Base-by-base conservation (phyloP, 2,888 invertebrate species). In the Steromphala cineraria region DNA sequence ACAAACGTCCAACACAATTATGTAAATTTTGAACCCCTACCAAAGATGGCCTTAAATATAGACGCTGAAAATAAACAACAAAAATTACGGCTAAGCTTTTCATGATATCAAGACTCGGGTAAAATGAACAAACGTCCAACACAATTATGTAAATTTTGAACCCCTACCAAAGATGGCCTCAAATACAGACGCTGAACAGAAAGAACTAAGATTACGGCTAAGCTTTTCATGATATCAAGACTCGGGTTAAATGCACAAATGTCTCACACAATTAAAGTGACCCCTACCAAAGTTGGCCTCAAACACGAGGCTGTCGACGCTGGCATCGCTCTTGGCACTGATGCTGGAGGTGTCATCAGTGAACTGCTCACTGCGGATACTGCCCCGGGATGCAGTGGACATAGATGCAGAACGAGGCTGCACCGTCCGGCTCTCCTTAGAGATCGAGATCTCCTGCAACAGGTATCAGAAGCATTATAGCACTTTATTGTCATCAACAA, bases 331-430 rank as follows among this genome's bases (percentile, higher is more conserved):
- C 19, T 88, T 85, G 8, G 90, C 90, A 77, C 91, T 90, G 40
- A 91, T 89, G 82, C 90, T 90, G 83, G 89, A 90, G 15, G 89
- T 90, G 81, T 91, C 91, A 46, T 91, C 91, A 5, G 87, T 87
- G 52, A 88, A 85, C 7, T 87, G 89, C 71, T 90, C 90, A 82
- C 89, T 90, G 80, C 87, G 87, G 46, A 90, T 87, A 77, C 90
- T 91, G 21, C 88, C 88, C 19, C 89, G 88, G 31, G 90, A 90
- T 83, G 89, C 84, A 0, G 89, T 90, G 10, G 90, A 90, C 56
- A 89, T 85, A n/a, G 89, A 88, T 17, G 87, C 85, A 17, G 86
- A 86, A 10, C 89, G 85, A 13, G 90, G 89, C 85, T 90, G 91
- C 0, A 90, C 89, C 8, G 86, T 78, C 28, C 87, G 85, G 79